phyloP scores from a whole-genome alignment of 2,797 vertebrate genomes.

The Danio kyathit region DNA sequence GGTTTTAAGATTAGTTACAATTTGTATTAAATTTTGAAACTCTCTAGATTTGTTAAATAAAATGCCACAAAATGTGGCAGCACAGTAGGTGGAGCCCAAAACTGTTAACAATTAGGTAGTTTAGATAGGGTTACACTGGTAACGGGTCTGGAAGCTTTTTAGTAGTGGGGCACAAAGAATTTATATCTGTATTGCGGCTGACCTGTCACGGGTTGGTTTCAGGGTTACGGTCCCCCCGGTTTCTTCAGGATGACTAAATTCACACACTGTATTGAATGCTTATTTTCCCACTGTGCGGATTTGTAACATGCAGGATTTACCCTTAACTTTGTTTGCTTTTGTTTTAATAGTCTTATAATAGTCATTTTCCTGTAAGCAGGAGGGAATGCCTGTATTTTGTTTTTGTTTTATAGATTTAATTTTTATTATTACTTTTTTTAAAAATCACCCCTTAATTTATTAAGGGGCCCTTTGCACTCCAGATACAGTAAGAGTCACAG shows the following conservation, averaged over 20 bases:
- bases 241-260: constrained; percentile 37
- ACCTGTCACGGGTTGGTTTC: constrained; percentile 37
- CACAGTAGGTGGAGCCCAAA: constrained; percentile 42
- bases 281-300: constrained; percentile 42
- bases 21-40: constrained; percentile 25
- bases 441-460: constrained; percentile 30
- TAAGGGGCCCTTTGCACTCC: constrained; percentile 36
- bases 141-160: constrained; percentile 30
- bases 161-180: neutral
- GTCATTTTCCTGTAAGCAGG: neutral
- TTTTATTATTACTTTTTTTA: neutral
- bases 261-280: constrained; percentile 28
- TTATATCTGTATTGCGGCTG: constrained; percentile 26
- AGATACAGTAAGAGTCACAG: constrained; percentile 30
- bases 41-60: neutral
- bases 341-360: constrained; percentile 1
- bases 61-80: constrained; percentile 23
- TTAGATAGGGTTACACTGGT: constrained; percentile 44
- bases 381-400: constrained; percentile 12
- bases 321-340: constrained; percentile 16
- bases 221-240: constrained; percentile 10
- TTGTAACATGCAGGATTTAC: constrained; percentile 24
- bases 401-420: constrained; percentile 41
- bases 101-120: constrained; percentile 47
- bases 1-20: neutral